Evolutionary conservation across 2,888 invertebrate genomes (phyloP), one percentile per base, ranked within the genome.

Genomic region (Rhabditoides inermis): DNA sequence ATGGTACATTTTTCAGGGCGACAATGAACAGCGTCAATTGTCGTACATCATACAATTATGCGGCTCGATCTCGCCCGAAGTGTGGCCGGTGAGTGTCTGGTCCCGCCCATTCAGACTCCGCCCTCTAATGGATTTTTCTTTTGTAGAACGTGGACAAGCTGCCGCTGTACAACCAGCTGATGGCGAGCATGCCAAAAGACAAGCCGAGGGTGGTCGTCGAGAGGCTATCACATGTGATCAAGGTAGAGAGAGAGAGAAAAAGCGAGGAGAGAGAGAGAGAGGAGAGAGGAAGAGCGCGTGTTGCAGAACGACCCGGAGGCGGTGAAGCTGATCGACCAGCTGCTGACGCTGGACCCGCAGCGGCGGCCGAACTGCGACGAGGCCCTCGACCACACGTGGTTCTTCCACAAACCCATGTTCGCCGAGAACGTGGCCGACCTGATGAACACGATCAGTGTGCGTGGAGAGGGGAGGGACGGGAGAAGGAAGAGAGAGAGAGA

Each of bases 321-420:
- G 0, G 86, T 94, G 72, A 92, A 94, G 77, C 81, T 98, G 15
- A 79, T 98, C 0, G 95, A 98, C 76, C 88, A 88, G 75, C 80
- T 98, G 22, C 79, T 98, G 41, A 87, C 88, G 7, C 79, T 98
- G 46, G 92, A 98, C 79, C 98, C 98, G 0, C 84, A 85, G 1
- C 89, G 89, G 77, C 81, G 90, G 55, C 83, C 81, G 51, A 90
- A 92, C 76, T 86, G 90, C 0, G 92, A 95, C 77, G 86, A 87
- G 26, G 67, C 67, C 3, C 78, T 98, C 1, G 90, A 92, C 80
- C 94, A 98, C 76, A 90, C 92, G 77, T 98, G 95, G 81, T 98
- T 98, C 81, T 98, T 91, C 90, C 88, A 87, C 4, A 90, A 92
- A 77, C 95, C 98, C 0, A 87, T 90, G 87, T 92, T 94, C 1